Conservation (phyloP, 1,140 invertebrate species). For the Anthonomus grandis region DNA sequence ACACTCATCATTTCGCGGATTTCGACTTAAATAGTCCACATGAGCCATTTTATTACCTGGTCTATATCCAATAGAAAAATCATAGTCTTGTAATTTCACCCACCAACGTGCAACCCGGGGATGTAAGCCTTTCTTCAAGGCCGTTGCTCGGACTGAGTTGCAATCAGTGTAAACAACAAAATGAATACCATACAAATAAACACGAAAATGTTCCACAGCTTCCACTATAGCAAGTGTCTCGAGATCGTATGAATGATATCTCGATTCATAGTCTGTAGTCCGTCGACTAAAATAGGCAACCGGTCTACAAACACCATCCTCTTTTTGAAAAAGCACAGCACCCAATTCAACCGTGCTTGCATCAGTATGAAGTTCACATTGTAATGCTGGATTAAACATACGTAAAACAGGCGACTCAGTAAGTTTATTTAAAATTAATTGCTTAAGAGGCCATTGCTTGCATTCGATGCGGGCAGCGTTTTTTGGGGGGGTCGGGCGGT, state of each 20-base stretch:
- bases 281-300: constrained; percentile 41
- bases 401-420: too few species aligned
- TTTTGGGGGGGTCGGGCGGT: too few species aligned
- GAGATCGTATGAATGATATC: constrained; percentile 29
- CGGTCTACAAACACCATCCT: not conserved
- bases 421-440: too few species aligned
- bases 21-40: constrained; percentile 23
- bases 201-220: constrained; percentile 44
- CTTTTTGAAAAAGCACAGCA: constrained; percentile 38
- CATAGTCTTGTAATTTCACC: not conserved
- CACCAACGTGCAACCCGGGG: constrained; percentile 43
- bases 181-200: constrained; percentile 41
- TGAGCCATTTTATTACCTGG: constrained; percentile 26
- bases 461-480: too few species aligned
- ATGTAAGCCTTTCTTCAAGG: constrained; percentile 38
- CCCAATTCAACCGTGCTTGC: too few species aligned
- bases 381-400: too few species aligned
- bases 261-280: constrained; percentile 33
- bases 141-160: constrained; percentile 17
- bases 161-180: constrained; percentile 47
- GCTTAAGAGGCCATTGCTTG: too few species aligned
- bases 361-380: too few species aligned
- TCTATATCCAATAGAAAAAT: constrained; percentile 13
- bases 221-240: constrained; percentile 3
- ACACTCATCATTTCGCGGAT: too few species aligned